A percentile compares a stretch with the other conserved stretches of the same genome.
Evolutionary conservation across 2,797 vertebrate species (phyloP).

Genomic region (Sebastes melanostomus): DNA sequence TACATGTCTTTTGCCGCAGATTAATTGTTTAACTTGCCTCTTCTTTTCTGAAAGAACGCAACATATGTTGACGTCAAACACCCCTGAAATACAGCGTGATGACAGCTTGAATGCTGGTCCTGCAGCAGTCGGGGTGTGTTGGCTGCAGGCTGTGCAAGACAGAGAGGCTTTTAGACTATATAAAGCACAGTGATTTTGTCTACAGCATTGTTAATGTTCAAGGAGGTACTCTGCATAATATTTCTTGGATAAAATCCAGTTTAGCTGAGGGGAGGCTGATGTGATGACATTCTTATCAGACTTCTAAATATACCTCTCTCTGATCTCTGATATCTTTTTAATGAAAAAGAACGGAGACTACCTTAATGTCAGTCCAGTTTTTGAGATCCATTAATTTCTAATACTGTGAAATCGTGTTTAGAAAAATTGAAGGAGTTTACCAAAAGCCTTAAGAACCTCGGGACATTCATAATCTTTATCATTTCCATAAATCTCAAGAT

Average conservation of each 20-base stretch:
- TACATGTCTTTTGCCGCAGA: neutral
- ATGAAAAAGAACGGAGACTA: neutral
- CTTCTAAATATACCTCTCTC: neutral
- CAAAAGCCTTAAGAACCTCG: neutral
- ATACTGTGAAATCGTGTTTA: neutral
- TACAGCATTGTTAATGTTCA: neutral
- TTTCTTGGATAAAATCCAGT: neutral
- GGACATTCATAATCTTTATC: neutral
- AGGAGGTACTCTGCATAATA: neutral
- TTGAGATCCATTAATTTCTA: neutral
- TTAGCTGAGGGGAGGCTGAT: neutral
- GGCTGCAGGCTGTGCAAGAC: neutral
- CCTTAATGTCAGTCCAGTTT: neutral
- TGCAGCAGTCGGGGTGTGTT: neutral
- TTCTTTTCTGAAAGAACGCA: neutral
- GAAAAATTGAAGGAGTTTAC: neutral
- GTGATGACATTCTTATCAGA: neutral
- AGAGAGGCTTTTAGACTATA: neutral
- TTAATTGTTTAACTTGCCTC: neutral
- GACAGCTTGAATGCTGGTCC: constrained; percentile 25
- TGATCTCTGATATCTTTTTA: neutral
- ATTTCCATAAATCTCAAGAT: neutral
- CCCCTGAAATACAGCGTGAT: constrained; percentile 1
- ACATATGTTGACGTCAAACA: constrained; percentile 12
- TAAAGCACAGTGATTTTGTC: neutral